These are phyloP conservation scores for Meandrina meandrites DNA, from an alignment of 92 coral and sea anemone species.

Conservation along the genomic window DNA sequence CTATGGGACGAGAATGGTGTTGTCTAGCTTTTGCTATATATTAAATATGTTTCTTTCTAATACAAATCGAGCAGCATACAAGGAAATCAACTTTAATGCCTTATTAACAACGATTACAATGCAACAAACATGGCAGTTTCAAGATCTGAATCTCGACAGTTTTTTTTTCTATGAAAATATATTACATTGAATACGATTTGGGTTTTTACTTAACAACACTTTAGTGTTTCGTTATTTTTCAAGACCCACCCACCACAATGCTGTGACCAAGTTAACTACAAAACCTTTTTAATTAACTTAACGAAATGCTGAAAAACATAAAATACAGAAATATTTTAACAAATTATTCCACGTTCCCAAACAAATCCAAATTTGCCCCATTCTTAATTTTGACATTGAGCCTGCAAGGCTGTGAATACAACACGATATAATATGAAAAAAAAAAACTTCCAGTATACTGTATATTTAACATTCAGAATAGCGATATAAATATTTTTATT, in stretches of 20 bases:
- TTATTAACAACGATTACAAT: neutral
- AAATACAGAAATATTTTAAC: neutral
- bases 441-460: neutral
- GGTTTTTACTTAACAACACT: neutral
- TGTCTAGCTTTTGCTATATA: neutral
- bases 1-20: too few relatives aligned
- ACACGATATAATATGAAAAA: neutral
- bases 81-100: neutral
- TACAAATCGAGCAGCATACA: neutral
- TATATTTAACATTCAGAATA: neutral
- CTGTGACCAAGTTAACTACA: neutral
- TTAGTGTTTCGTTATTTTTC: neutral
- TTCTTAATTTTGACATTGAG: neutral
- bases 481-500: neutral
- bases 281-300: neutral
- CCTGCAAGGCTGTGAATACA: neutral
- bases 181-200: constrained; percentile 9
- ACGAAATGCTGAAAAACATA: neutral
- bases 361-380: neutral
- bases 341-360: neutral
- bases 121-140: neutral
- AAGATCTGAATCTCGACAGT: neutral
- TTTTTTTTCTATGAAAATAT: constrained; percentile 22
- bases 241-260: neutral
- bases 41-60: neutral